These are phyloP conservation scores for Drosophila tropicalis DNA, from an alignment of 1,140 invertebrate genomes.

Conservation along the genomic window DNA sequence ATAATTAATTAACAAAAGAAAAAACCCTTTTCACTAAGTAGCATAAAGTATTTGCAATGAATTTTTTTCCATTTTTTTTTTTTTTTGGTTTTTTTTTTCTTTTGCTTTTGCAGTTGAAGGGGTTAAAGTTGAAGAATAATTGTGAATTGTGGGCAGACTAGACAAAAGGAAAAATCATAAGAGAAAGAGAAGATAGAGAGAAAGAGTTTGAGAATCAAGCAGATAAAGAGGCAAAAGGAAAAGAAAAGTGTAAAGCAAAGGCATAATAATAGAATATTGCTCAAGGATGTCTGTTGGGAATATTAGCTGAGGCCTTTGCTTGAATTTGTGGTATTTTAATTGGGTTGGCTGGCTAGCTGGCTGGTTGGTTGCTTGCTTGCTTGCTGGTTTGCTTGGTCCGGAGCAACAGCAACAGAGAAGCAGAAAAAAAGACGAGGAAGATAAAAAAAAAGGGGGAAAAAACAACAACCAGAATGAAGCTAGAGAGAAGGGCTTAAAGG, in stretches of 20 bases:
- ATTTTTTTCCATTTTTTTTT: conserved; percentile 30
- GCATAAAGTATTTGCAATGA: conserved; percentile 58
- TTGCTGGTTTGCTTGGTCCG: no score
- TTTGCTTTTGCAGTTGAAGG: conserved; percentile 24
- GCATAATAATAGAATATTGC: conserved; percentile 42
- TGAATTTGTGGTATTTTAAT: conserved; percentile 64
- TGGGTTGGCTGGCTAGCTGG: conserved; percentile 27
- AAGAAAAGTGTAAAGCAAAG: conserved; percentile 3
- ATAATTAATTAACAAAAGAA: conserved; percentile 66
- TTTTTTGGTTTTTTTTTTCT: background rate
- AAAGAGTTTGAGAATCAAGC: background rate
- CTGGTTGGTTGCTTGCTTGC: background rate
- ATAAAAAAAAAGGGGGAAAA: background rate
- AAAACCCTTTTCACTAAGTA: conserved; percentile 67
- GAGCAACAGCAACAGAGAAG: background rate
- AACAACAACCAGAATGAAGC: conserved; percentile 5
- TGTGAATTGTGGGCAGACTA: conserved; percentile 33
- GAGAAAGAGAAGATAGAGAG: background rate
- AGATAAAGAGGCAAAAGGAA: background rate
- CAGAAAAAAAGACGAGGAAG: background rate
- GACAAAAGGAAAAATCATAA: background rate
- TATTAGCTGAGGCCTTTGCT: conserved; percentile 31
- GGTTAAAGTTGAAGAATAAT: conserved; percentile 25
- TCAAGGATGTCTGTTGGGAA: conserved; percentile 49
- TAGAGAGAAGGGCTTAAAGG: conserved; percentile 9